These are phyloP conservation scores for Sinocyclocheilus anophthalmus DNA, from an alignment of 2,113 vertebrate genomes.

Conservation along the genomic window DNA sequence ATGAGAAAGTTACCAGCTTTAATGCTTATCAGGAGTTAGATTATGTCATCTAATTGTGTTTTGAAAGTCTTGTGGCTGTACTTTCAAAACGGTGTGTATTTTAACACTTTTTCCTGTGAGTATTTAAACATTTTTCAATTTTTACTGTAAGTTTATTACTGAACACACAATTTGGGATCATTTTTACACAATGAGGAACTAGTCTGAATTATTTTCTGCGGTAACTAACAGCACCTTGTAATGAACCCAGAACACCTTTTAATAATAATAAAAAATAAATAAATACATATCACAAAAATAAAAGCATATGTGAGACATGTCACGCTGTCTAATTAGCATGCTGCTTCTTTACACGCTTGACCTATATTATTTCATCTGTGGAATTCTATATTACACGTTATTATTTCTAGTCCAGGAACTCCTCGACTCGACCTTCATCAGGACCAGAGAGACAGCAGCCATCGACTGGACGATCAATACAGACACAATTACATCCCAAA, in stretches of 20 bases:
- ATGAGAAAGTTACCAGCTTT: background rate
- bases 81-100: too few species aligned
- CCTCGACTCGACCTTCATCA: constrained; percentile 24
- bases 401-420: background rate
- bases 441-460: background rate
- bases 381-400: background rate
- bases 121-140: too few species aligned
- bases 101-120: too few species aligned
- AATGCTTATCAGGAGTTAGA: background rate
- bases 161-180: background rate
- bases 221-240: background rate
- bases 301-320: background rate
- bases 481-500: background rate
- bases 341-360: background rate
- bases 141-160: background rate
- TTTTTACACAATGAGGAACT: background rate
- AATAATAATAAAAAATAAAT: background rate
- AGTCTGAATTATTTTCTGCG: background rate
- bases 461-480: constrained; percentile 33
- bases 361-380: background rate
- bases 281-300: background rate
- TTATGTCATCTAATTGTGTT: background rate
- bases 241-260: background rate
- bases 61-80: background rate
- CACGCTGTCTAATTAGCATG: background rate